phyloP scores from a whole-genome alignment of 2,888 invertebrate species.

The Athalia cordata region DNA sequence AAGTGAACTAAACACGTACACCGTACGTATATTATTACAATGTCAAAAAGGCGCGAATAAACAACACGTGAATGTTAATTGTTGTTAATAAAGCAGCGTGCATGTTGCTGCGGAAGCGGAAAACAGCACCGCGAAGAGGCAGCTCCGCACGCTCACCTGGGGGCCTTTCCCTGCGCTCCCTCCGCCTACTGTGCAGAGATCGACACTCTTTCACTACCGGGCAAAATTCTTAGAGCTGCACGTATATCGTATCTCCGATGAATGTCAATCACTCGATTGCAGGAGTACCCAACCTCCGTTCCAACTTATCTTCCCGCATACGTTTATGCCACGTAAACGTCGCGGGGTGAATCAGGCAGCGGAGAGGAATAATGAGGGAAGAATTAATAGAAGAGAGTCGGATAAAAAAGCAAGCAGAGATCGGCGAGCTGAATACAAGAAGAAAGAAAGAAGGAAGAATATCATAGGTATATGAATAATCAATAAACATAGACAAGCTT shows the following conservation, averaged over 20 bases:
- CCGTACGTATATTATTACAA: conserved; percentile 21
- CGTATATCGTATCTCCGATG: neutral
- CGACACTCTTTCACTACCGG: conserved; percentile 42
- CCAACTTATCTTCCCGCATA: neutral
- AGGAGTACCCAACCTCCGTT: neutral
- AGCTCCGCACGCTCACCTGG: conserved; percentile 56
- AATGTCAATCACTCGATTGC: neutral
- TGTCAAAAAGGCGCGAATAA: conserved; percentile 53
- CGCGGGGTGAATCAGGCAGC: too few species aligned
- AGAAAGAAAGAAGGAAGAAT: too few species aligned
- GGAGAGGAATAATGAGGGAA: too few species aligned
- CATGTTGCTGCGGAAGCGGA: conserved; percentile 73
- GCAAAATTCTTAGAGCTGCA: conserved; percentile 18
- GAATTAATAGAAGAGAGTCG: too few species aligned
- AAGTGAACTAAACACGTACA: too few species aligned
- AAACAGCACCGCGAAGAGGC: conserved; percentile 72
- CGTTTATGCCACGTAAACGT: too few species aligned
- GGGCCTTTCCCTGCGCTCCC: conserved; percentile 51
- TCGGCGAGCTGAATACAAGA: too few species aligned
- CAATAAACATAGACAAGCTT: too few species aligned
- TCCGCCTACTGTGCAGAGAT: conserved; percentile 27
- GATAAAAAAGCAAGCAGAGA: too few species aligned
- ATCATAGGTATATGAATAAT: too few species aligned
- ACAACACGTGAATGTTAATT: conserved; percentile 71
- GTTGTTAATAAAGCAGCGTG: conserved; percentile 73